Evolutionary conservation across 2,888 invertebrate species (phyloP).

Genomic region (Acrocyrtus sp.): DNA sequence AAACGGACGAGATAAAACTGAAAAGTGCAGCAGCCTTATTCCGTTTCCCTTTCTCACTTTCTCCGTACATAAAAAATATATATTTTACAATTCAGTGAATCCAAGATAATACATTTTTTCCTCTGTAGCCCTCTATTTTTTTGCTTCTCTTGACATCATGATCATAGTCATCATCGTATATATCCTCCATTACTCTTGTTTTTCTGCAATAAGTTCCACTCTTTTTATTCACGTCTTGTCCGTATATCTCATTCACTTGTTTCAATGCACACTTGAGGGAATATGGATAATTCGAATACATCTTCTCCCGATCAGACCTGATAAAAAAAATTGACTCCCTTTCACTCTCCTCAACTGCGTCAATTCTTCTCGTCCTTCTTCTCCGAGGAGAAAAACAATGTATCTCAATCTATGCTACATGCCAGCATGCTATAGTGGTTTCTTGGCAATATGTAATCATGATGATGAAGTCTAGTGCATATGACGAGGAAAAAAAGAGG

Average conservation of each 20-base stretch:
- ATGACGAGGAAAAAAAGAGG: background rate
- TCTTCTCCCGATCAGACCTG: constrained; percentile 3
- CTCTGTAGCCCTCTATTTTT: background rate
- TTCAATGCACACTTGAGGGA: constrained; percentile 40
- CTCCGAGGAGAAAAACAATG: background rate
- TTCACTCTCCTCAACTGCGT: constrained; percentile 5
- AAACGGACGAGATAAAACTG: constrained; percentile 40
- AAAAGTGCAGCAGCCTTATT: constrained; percentile 44
- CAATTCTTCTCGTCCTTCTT: background rate
- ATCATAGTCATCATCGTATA: background rate
- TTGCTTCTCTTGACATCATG: background rate
- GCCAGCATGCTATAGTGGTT: no score
- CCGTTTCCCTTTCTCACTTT: constrained; percentile 7
- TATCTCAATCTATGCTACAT: constrained; percentile 16
- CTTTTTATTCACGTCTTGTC: no score
- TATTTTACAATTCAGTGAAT: constrained; percentile 10
- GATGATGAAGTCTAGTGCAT: background rate
- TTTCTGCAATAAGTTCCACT: no score
- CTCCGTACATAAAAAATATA: background rate
- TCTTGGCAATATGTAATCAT: background rate
- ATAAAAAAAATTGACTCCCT: constrained; percentile 27
- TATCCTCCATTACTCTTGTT: background rate
- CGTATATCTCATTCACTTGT: constrained; percentile 12
- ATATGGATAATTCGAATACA: constrained; percentile 34
- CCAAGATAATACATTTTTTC: no score